These are phyloP conservation scores for Kradibia gibbosae DNA, from an alignment of 1,140 invertebrate genomes.

Conservation along the genomic window DNA sequence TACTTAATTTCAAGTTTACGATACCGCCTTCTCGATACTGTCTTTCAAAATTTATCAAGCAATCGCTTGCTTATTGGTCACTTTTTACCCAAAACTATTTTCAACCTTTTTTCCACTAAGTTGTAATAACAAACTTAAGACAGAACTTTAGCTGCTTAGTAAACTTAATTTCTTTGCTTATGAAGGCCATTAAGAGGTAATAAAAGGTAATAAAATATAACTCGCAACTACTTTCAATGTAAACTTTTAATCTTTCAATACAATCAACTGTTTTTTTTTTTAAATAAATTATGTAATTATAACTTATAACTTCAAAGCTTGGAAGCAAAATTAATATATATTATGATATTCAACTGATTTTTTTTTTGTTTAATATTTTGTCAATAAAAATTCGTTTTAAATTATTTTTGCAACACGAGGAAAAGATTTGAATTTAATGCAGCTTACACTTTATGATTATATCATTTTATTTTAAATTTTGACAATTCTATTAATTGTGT, in stretches of 20 bases:
- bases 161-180: slow-evolving; percentile 19
- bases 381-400: no score
- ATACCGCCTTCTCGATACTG: neutral
- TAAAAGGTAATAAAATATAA: slow-evolving; percentile 14
- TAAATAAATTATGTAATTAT: neutral
- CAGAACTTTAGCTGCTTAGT: slow-evolving; percentile 11
- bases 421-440: no score
- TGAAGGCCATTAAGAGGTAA: slow-evolving; percentile 5
- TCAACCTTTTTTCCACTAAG: neutral
- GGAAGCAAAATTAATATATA: neutral
- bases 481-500: no score
- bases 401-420: no score
- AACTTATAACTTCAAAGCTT: neutral
- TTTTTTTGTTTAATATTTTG: no score
- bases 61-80: slow-evolving; percentile 31
- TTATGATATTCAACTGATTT: no score
- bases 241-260: neutral
- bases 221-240: neutral
- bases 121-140: neutral
- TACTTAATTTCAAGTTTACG: slow-evolving; percentile 23
- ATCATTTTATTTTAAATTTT: no score
- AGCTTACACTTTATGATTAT: no score
- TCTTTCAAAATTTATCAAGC: slow-evolving; percentile 34
- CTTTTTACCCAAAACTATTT: neutral
- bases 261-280: neutral